These are phyloP conservation scores for Pocillopora grandis DNA, from an alignment of 92 coral and sea anemone genomes.

Conservation along the genomic window DNA sequence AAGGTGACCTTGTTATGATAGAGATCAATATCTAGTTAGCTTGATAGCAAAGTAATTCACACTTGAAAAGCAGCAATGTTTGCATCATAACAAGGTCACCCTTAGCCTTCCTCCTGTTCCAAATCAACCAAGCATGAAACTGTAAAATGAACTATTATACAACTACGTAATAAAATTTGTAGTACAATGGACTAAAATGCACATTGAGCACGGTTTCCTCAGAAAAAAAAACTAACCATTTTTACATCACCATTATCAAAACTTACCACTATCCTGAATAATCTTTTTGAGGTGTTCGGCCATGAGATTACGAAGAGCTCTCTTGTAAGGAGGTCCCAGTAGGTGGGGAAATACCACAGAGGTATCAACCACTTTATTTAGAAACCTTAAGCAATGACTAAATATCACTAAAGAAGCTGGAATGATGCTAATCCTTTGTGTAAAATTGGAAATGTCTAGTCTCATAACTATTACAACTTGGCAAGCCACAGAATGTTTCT, in stretches of 20 bases:
- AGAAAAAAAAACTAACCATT: neutral
- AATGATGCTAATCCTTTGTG: constrained; percentile 19
- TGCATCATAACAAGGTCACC: too few species aligned
- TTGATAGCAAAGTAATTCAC: too few species aligned
- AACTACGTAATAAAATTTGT: too few species aligned
- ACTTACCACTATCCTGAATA: constrained; percentile 89
- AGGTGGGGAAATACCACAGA: constrained; percentile 97
- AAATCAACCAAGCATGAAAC: too few species aligned
- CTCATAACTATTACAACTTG: constrained; percentile 43
- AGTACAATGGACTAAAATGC: too few species aligned
- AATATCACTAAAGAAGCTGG: too few species aligned
- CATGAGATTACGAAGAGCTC: constrained; percentile 91
- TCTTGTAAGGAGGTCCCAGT: constrained; percentile 94
- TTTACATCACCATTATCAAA: neutral
- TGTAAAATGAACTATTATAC: too few species aligned
- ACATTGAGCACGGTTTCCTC: too few species aligned
- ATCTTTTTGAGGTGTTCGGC: constrained; percentile 87
- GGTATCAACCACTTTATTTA: constrained; percentile 90
- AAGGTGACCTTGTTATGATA: too few species aligned
- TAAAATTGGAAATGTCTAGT: constrained; percentile 69
- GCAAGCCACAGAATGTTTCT: constrained; percentile 21
- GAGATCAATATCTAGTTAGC: too few species aligned
- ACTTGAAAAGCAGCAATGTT: too few species aligned
- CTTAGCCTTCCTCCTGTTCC: too few species aligned
- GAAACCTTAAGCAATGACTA: neutral